These are phyloP conservation scores for Schrankia costaestrigalis DNA, from an alignment of 2,888 invertebrate species.

Conservation along the genomic window DNA sequence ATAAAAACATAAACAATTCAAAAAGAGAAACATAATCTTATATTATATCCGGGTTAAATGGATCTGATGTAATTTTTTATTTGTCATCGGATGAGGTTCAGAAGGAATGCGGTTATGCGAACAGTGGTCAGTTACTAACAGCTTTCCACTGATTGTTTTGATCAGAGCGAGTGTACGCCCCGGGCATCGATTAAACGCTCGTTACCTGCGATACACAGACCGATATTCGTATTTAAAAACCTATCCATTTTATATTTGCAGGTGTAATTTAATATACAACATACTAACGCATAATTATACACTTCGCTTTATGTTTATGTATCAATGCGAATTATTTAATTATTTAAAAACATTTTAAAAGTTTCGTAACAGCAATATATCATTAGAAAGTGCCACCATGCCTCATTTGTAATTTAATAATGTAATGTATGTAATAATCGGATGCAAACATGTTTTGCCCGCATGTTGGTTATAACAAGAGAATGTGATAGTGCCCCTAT, in stretches of 20 bases:
- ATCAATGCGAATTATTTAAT: slow-evolving; percentile 19
- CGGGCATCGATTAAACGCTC: slow-evolving; percentile 48
- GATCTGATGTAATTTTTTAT: slow-evolving; percentile 37
- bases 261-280: slow-evolving; percentile 29
- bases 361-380: slow-evolving; percentile 24
- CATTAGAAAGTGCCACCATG: slow-evolving; percentile 46
- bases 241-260: slow-evolving; percentile 38
- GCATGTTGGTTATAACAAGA: slow-evolving; percentile 50
- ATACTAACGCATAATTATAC: slow-evolving; percentile 20
- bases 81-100: slow-evolving; percentile 36
- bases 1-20: slow-evolving; percentile 1
- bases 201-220: slow-evolving; percentile 40
- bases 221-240: slow-evolving; percentile 39
- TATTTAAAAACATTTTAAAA: slow-evolving; percentile 9
- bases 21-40: slow-evolving; percentile 12
- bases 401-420: slow-evolving; percentile 31
- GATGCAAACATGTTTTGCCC: slow-evolving; percentile 46
- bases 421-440: slow-evolving; percentile 41
- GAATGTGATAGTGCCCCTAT: slow-evolving; percentile 62
- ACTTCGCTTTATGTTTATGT: slow-evolving; percentile 8
- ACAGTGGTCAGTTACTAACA: slow-evolving; percentile 41
- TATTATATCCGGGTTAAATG: slow-evolving; percentile 10
- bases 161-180: slow-evolving; percentile 44
- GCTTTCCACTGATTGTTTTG: slow-evolving; percentile 60
- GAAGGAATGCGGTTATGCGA: slow-evolving; percentile 59